These are phyloP conservation scores for Stichodactyla helianthus DNA, from an alignment of 64 coral and sea anemone species.

Conservation along the genomic window DNA sequence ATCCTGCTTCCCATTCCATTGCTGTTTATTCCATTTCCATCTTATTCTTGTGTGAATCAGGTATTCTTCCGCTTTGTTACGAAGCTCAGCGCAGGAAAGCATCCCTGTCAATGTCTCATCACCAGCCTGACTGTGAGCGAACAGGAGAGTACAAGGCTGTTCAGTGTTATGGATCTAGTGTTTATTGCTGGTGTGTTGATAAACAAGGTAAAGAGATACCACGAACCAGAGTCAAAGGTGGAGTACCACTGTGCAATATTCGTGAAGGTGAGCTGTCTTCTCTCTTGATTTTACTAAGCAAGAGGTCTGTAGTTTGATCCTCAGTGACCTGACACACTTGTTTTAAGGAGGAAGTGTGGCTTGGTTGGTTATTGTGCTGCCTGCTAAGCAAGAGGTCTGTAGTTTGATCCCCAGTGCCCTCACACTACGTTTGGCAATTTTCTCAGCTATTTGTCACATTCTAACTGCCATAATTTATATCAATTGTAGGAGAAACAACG, in stretches of 20 bases:
- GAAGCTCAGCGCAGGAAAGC: not conserved
- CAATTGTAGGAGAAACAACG: not conserved
- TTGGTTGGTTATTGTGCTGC: not conserved
- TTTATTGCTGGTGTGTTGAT: constrained; percentile 54
- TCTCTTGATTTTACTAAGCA: not conserved
- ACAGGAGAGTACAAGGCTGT: constrained; percentile 35
- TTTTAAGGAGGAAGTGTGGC: not conserved
- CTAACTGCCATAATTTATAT: not conserved
- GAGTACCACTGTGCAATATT: constrained; percentile 40
- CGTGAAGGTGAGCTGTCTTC: not conserved
- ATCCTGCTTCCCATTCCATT: too few species aligned
- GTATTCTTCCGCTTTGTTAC: constrained; percentile 37
- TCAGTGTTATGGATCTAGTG: constrained; percentile 42
- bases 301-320: not conserved
- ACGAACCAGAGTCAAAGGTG: constrained; percentile 27
- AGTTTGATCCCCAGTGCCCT: too few species aligned
- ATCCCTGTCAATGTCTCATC: constrained; percentile 7
- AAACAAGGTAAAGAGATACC: constrained; percentile 21
- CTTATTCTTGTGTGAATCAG: not conserved
- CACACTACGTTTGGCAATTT: too few species aligned
- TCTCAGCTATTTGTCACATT: not conserved
- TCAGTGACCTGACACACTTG: not conserved
- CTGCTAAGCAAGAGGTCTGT: too few species aligned
- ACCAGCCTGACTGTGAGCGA: constrained; percentile 22
- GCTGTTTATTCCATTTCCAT: not conserved